Base-by-base conservation (phyloP, 2,888 invertebrate genomes). In the Platycheirus rosarum region DNA sequence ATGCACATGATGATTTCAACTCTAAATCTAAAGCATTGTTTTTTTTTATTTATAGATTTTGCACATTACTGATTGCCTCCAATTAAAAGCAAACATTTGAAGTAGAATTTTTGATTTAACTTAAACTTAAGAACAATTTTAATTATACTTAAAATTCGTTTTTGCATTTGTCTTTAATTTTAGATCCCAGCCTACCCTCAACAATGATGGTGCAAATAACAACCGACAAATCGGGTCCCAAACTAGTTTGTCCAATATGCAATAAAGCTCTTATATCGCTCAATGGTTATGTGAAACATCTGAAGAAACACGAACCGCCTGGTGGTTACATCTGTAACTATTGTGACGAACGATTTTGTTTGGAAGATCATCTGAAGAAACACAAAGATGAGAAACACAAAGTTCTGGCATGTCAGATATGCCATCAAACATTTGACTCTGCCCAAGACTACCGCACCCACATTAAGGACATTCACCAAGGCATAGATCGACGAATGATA, bases 301-400 rank as follows among this genome's bases (percentile, higher is more conserved):
- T 89, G 29, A 88, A 88, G 32, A 88, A 89, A 53, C 91, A 91
- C 71, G 88, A 90, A 60, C 88, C 89, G 2, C 89, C 91, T 2
- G 90, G 89, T n/a, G 90, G 90, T 20, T 91, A 89, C 62, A 80
- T 86, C 18, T 91, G 91, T 60, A 88, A 88, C 48, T 87, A 88
- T 49, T 91, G 91, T 84, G 88, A 88, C 14, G 86, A 86, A 8
- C 86, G 87, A 2, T 89, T 86, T 51, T 88, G 88, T 66, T 85
- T 88, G 2, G 88, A 89, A 26, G 87, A 88, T 1, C 87, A 88
- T 11, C 74, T 90, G 2, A 87, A 88, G 49, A 86, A 88, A 37
- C 90, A 90, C 65, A 86, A 86, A 16, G 86, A 88, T 44, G 84
- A 86, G 3, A 79, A 84, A n/a, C 88, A 88, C 46, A 87, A 86